Base-by-base conservation (phyloP, 2,113 vertebrate genomes). In the Poicephalus meyeri region DNA sequence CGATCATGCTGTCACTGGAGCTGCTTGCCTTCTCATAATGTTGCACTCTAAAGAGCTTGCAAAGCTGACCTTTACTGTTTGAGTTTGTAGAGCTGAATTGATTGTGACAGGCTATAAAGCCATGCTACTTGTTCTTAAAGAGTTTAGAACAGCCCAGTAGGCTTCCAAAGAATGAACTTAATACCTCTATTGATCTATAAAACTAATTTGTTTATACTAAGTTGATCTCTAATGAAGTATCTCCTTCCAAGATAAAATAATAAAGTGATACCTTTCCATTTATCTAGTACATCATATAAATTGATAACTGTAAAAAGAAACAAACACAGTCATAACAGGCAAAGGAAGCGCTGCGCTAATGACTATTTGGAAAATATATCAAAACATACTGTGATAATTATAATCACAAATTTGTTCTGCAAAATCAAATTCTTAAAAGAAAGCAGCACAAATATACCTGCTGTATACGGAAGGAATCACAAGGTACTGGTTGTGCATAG, bases 1-100 rank as follows among this genome's bases (percentile, higher is more conserved):
- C 1, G 3, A 18, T 37, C 47, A 28, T 19, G 25, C 41, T 2
- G 1, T 18, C 28, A 15, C n/a, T 9, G 10, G 28, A 21, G 61
- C 50, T 18, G 50, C 61, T n/a, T 12, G 1, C 15, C 19, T 21
- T 5, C 2, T 23, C 37, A 7, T 9, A 35, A 33, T 9, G 7
- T 20, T 71, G 49, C 25, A 24, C 17, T 21, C 28, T 25, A 11
- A 83, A 86, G 18, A 65, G 26, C 20, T 50, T 24, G 14, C 50
- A 47, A 66, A 55, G 52, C 13, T 63, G 42, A 58, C 9, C 13
- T n/a, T 52, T 55, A 28, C 5, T 26, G 8, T n/a, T 60, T 28
- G 56, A 70, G 26, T 56, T 63, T 11, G 2, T 28, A 39, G 68
- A 70, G 44, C 26, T 83, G 44, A 87, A 71, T 41, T 52, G 5